phyloP scores from a whole-genome alignment of 2,888 invertebrate species.

The Tenthredo notha region DNA sequence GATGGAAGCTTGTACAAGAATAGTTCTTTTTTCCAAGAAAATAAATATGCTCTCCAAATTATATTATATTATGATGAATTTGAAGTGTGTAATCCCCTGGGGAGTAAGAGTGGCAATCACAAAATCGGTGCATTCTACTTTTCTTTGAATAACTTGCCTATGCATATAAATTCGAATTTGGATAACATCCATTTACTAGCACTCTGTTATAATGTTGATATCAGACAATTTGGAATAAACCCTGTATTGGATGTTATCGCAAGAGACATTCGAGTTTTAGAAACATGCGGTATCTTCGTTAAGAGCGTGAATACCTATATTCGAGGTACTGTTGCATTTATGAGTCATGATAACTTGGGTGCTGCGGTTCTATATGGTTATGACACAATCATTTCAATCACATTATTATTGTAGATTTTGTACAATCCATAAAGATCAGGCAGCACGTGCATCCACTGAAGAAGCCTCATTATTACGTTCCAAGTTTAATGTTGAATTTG shows the following conservation, averaged over 20 bases:
- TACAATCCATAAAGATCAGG: background rate
- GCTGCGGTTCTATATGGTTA: background rate
- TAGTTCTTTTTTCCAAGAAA: conserved; percentile 55
- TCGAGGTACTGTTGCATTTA: conserved; percentile 3
- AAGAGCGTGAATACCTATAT: background rate
- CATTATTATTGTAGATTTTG: background rate
- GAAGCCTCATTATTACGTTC: conserved; percentile 12
- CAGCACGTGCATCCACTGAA: conserved; percentile 16
- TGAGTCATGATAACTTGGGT: conserved; percentile 8
- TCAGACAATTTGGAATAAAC: no score
- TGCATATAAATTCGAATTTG: conserved; percentile 44
- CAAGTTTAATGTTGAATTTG: background rate
- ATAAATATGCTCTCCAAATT: conserved; percentile 55
- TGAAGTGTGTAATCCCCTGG: conserved; percentile 56
- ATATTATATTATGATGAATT: conserved; percentile 59
- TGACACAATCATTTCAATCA: background rate
- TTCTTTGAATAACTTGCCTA: conserved; percentile 53
- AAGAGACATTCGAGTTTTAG: no score
- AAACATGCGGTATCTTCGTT: no score
- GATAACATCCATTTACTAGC: conserved; percentile 54
- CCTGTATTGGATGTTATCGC: no score
- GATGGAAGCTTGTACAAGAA: conserved; percentile 57
- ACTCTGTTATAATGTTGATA: no score
- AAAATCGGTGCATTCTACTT: conserved; percentile 56
- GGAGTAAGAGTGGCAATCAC: conserved; percentile 42